phyloP scores from a whole-genome alignment of 2,797 vertebrate species.

The Macropodus opercularis region DNA sequence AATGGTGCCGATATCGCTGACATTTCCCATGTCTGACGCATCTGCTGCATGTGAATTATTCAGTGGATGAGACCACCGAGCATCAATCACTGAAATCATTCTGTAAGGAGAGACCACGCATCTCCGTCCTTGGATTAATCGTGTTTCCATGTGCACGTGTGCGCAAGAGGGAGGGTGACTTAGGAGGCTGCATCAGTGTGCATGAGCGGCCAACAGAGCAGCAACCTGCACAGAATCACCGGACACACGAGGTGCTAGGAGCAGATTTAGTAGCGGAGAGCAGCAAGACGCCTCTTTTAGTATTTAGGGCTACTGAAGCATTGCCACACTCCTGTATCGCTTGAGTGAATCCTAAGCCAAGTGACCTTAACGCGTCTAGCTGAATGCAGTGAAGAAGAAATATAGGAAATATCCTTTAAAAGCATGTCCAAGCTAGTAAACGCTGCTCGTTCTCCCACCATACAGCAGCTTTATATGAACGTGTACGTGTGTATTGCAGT shows the following conservation, averaged over 20 bases:
- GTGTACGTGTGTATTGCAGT: conserved; percentile 14
- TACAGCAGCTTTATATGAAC: conserved; percentile 1
- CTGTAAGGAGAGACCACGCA: conserved; percentile 47
- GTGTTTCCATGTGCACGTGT: conserved; percentile 7
- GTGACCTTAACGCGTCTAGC: conserved; percentile 38
- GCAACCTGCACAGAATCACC: conserved; percentile 34
- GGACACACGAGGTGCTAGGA: conserved; percentile 32
- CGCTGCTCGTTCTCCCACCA: conserved; percentile 9
- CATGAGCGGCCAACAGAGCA: conserved; percentile 46
- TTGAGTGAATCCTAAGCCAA: conserved; percentile 39
- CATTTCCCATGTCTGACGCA: conserved; percentile 70
- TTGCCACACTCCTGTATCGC: conserved; percentile 36
- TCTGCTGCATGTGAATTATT: conserved; percentile 80
- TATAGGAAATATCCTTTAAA: conserved; percentile 38
- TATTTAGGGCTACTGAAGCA: conserved; percentile 38
- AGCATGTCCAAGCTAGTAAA: conserved; percentile 3
- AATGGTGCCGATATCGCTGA: conserved; percentile 73
- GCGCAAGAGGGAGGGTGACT: neutral
- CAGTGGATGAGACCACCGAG: conserved; percentile 67
- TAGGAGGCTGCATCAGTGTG: conserved; percentile 33
- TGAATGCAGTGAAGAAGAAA: conserved; percentile 35
- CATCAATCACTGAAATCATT: conserved; percentile 67
- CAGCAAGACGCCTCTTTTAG: conserved; percentile 21
- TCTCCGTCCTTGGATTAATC: conserved; percentile 51
- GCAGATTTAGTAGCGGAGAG: conserved; percentile 32